Evolutionary conservation across 2,888 invertebrate species (phyloP), one percentile per base, ranked within the genome.

Genomic region (Zaprionus obscuricornis): DNA sequence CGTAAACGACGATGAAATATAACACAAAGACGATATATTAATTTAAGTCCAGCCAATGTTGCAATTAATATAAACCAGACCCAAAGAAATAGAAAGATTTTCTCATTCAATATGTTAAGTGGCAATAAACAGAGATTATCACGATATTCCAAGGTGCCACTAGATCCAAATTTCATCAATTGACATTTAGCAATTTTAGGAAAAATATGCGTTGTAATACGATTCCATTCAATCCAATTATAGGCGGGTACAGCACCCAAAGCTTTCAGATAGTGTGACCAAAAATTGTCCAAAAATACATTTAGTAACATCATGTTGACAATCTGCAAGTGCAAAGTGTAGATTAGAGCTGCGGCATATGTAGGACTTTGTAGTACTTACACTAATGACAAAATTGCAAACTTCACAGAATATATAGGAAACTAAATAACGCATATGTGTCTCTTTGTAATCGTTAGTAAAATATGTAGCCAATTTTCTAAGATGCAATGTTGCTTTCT

Each of bases 151-250:
- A 95, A 93, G 1, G 94, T 92, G 0, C 97, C 97, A 2, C 96
- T 94, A 1, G 95, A 93, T 90, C 97, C 97, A 90, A 94, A 97
- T 88, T 95, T 95, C 90, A 95, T 93, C 91, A 97, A 96, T 45
- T 94, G 93, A 88, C 97, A 97, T 90, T 97, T 97, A n/a, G 97
- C 96, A 45, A 96, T 93, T 93, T 95, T 90, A 1, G 90, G 90
- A 43, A 90, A 90, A 2, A 90, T 82, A 18, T 75, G 78, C 1
- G 89, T 89, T 1, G 87, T 87, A 22, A 87, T 72, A n/a, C 74
- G 71, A 62, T 89, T 88, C 90, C 90, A 90, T 22, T 52, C 13
- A 2, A 82, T 62, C 88, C 88, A 88, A 43, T 89, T 64, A 31
- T 88, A 88, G 1, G 42, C 34, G 2, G 85, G 82, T n/a, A 90